Evolutionary conservation across 2,888 invertebrate genomes (phyloP).

Genomic region (Mactromeris polynyma): DNA sequence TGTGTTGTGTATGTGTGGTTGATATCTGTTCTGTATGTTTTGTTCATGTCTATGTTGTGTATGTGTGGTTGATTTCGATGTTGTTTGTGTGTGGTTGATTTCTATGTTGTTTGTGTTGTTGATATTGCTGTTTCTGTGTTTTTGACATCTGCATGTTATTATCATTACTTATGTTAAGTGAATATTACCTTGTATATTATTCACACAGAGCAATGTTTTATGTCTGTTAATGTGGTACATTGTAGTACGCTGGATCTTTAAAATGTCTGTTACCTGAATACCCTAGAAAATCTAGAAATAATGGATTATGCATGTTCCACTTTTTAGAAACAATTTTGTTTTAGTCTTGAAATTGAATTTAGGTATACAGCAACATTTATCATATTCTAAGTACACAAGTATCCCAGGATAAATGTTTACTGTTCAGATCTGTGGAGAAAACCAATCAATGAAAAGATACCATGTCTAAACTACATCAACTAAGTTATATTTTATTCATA

Average conservation of each 20-base stretch:
- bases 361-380: background rate
- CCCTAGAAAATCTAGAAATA: too few species aligned
- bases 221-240: too few species aligned
- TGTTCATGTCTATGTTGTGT: too few species aligned
- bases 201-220: too few species aligned
- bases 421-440: background rate
- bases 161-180: too few species aligned
- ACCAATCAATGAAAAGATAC: background rate
- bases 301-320: background rate
- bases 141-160: background rate
- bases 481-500: slow-evolving; percentile 3
- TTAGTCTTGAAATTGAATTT: background rate
- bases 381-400: background rate
- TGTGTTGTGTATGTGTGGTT: too few species aligned
- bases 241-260: too few species aligned
- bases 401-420: background rate
- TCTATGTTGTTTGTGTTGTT: background rate
- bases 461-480: background rate
- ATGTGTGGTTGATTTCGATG: too few species aligned
- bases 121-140: background rate
- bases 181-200: too few species aligned
- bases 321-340: background rate
- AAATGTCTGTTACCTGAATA: too few species aligned
- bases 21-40: too few species aligned
- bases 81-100: too few species aligned